Conservation (phyloP, 2,888 invertebrate genomes). For the Chironomus tentans region DNA sequence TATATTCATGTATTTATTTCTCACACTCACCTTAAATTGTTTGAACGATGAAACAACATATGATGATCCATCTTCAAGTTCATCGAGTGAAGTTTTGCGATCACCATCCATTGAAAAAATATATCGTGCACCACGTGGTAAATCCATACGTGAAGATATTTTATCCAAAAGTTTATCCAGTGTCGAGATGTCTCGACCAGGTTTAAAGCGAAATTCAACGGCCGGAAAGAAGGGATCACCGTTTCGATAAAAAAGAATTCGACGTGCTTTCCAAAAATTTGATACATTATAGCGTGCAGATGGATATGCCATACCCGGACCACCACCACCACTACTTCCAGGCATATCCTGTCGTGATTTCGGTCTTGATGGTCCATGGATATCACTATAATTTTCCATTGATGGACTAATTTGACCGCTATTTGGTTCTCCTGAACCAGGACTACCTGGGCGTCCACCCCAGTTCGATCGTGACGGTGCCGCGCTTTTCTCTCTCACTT, state of each 20-base stretch:
- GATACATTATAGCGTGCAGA: constrained; percentile 58
- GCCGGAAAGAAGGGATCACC: constrained; percentile 89
- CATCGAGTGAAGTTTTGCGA: constrained; percentile 72
- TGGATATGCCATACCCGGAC: constrained; percentile 36
- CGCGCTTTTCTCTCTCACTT: constrained; percentile 17
- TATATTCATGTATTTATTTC: neutral
- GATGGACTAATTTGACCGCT: constrained; percentile 33
- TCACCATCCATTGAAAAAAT: constrained; percentile 89
- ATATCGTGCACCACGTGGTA: constrained; percentile 81
- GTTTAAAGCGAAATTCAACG: constrained; percentile 78
- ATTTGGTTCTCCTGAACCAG: constrained; percentile 27
- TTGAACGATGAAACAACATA: constrained; percentile 91
- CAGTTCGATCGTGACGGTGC: neutral
- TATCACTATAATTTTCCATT: constrained; percentile 52
- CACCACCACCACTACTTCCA: constrained; percentile 34
- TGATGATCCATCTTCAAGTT: constrained; percentile 81
- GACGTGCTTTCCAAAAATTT: constrained; percentile 77
- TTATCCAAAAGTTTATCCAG: constrained; percentile 79
- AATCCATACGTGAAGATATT: constrained; percentile 75
- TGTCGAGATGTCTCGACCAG: constrained; percentile 77
- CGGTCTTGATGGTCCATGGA: constrained; percentile 36
- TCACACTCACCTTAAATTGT: constrained; percentile 69
- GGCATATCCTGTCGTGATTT: constrained; percentile 41
- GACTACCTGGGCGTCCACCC: neutral
- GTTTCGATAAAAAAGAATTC: constrained; percentile 86